Conservation (phyloP, 2,797 vertebrate species). For the Furcifer pardalis region DNA sequence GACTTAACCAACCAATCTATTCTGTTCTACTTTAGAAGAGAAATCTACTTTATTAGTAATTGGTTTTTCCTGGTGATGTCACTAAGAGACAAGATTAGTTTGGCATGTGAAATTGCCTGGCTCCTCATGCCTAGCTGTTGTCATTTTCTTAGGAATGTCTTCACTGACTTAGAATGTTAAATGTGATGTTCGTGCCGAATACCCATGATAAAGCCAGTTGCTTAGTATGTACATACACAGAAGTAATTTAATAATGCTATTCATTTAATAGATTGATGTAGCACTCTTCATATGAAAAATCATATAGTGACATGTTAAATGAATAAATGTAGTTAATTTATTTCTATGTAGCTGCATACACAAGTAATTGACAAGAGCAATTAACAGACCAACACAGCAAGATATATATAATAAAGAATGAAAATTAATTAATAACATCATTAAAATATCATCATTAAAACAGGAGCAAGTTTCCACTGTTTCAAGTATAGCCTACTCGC, state of each 20-base stretch:
- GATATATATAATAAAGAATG: neutral
- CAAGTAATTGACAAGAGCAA: neutral
- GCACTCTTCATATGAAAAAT: neutral
- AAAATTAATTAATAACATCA: constrained; percentile 5
- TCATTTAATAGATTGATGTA: neutral
- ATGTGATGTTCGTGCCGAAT: neutral
- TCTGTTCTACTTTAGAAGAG: too few species aligned
- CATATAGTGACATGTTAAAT: too few species aligned
- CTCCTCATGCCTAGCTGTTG: neutral
- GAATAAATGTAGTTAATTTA: too few species aligned
- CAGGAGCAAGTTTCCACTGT: neutral
- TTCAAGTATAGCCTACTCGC: neutral
- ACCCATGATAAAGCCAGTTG: neutral
- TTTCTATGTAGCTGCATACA: too few species aligned
- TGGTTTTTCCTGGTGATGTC: too few species aligned
- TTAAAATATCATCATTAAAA: neutral
- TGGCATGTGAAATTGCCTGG: neutral
- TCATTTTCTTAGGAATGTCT: neutral
- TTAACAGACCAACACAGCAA: neutral
- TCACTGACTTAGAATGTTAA: neutral
- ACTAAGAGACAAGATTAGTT: neutral
- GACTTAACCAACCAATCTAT: neutral
- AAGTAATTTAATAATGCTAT: constrained; percentile 7
- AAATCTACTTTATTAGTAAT: neutral
- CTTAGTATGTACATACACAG: neutral